Base-by-base conservation (phyloP, 23 tunicate genomes). In the Styela plicata region DNA sequence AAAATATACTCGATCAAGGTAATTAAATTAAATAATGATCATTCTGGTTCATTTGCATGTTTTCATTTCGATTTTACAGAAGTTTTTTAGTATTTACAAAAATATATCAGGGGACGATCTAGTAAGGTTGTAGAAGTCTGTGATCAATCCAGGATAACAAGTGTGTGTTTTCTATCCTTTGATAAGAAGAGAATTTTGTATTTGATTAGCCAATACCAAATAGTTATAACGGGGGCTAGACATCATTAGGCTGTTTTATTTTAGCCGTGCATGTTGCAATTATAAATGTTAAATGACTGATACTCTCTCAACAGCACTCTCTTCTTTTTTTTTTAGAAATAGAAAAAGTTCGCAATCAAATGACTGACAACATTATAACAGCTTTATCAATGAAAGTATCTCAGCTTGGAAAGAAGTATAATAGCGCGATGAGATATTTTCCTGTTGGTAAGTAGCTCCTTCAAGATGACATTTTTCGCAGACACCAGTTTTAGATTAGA, bases 1-100 rank as follows among this genome's bases (percentile, higher is more conserved):
- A 91, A 63, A 92, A 96, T 57, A 96, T 96, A 64, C 74, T 96
- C 26, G 99, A 96, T 69, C 83, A 86, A 83, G 96, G 99, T 95
- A 33, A 69, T 64, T 57, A n/a, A 5, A 1, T n/a, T 69, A 20
- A 0, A 29, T 74, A 31, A 0, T 22, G 31, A 22, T 20, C 33
- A 0, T 1, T 34, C 21, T 24, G 0, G 31, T 23, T 0, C 23
- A 22, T 74, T 36, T 21, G 31, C 31, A n/a, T n/a, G n/a, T n/a
- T n/a, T n/a, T n/a, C n/a, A n/a, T n/a, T 18, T 18, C 64, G 21
- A 61, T 21, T 18, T 61, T 21, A 21, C 20, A 18, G 21, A 18
- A 18, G 21, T 61, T 18, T 21, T 61, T 20, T 74, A n/a, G n/a
- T n/a, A n/a, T n/a, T n/a, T n/a, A n/a, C n/a, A n/a, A n/a, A n/a